Evolutionary conservation across 2,113 vertebrate species (phyloP).

Genomic region (Lepisosteus osseus): DNA sequence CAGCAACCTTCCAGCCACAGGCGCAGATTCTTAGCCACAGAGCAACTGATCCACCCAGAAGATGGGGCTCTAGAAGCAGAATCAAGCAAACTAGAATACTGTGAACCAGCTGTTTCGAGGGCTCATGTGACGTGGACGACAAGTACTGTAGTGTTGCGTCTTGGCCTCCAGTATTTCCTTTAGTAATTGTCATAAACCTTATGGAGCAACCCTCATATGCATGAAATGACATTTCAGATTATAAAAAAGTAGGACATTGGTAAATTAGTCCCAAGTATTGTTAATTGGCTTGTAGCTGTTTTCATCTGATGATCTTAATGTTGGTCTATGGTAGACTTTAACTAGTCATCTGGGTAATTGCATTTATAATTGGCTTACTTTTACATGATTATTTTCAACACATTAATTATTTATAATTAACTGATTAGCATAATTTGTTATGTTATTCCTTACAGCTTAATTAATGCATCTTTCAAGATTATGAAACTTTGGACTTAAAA

Average conservation of each 20-base stretch:
- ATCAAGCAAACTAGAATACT: too few species aligned
- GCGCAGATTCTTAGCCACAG: too few species aligned
- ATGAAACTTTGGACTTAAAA: conserved; percentile 57
- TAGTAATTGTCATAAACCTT: too few species aligned
- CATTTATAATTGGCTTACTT: conserved; percentile 58
- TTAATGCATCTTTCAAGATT: conserved; percentile 57
- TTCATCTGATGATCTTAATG: conserved; percentile 12
- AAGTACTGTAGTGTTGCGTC: too few species aligned
- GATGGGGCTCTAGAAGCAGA: too few species aligned
- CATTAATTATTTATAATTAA: conserved; percentile 61
- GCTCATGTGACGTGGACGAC: too few species aligned
- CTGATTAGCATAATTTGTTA: conserved; percentile 62
- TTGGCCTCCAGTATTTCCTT: too few species aligned
- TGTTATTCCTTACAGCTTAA: conserved; percentile 57
- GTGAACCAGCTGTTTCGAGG: too few species aligned
- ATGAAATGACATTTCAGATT: neutral
- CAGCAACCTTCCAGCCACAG: too few species aligned
- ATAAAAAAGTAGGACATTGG: conserved; percentile 8
- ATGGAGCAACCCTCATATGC: neutral
- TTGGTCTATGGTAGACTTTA: conserved; percentile 12
- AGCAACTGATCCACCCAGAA: too few species aligned
- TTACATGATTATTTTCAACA: conserved; percentile 49
- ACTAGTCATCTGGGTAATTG: conserved; percentile 56
- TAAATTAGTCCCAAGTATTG: conserved; percentile 4
- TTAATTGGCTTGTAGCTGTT: conserved; percentile 12